These are phyloP conservation scores for Alligator sinensis DNA, from an alignment of 2,113 vertebrate genomes.

Conservation along the genomic window DNA sequence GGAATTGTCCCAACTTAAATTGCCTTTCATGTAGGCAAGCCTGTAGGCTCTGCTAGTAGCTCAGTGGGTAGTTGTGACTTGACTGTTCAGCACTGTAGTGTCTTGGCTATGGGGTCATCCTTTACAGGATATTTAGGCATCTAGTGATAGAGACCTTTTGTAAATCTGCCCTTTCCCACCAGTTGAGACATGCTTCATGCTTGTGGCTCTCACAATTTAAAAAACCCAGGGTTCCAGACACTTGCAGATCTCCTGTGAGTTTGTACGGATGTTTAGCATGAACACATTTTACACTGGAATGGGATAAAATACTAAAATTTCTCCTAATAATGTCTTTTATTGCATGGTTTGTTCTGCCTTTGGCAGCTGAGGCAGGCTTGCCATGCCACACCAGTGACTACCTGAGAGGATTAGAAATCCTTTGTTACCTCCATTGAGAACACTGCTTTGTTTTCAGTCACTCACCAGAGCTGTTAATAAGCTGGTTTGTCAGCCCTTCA, in stretches of 20 bases:
- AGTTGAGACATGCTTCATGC: background rate
- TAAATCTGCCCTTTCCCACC: background rate
- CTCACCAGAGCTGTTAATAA: background rate
- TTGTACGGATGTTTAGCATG: background rate
- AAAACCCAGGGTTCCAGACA: background rate
- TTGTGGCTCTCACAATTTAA: background rate
- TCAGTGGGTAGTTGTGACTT: too few relatives aligned
- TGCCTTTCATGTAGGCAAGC: too few relatives aligned
- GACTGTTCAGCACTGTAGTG: too few relatives aligned
- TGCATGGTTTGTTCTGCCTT: background rate
- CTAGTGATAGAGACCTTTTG: constrained; percentile 13
- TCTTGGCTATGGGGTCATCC: background rate
- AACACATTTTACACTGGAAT: background rate
- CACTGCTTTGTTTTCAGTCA: fast-evolving
- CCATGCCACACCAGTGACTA: background rate
- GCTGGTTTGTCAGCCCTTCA: background rate
- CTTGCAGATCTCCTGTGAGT: background rate
- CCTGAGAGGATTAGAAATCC: background rate
- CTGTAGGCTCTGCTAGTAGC: too few relatives aligned
- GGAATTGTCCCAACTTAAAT: too few relatives aligned
- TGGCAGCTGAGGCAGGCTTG: background rate
- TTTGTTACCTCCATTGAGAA: background rate
- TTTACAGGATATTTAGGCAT: background rate
- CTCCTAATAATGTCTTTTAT: background rate
- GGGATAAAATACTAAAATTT: constrained; percentile 5